Evolutionary conservation across 2,888 invertebrate species (phyloP).

Genomic region (Cheilosia scutellata): DNA sequence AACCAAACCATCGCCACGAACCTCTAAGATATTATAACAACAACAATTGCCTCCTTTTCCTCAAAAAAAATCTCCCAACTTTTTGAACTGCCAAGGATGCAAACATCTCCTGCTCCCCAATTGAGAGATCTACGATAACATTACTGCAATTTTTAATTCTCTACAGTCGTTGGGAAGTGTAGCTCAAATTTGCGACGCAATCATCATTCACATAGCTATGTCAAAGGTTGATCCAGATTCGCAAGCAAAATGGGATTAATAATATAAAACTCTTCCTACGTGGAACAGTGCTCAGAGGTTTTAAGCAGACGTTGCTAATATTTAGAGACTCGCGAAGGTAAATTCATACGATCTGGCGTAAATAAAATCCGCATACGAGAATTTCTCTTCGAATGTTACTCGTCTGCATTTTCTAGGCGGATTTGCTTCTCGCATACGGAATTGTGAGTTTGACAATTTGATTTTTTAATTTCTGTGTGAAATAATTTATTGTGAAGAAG

Average conservation of each 20-base stretch:
- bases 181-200: not conserved
- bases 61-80: constrained; percentile 15
- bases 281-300: constrained; percentile 10
- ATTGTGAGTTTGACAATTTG: no score
- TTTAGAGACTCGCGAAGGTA: not conserved
- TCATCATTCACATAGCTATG: constrained; percentile 18
- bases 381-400: no score
- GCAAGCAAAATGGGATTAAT: constrained; percentile 24
- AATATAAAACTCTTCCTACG: constrained; percentile 1
- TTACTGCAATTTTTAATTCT: constrained; percentile 14
- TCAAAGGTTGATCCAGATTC: constrained; percentile 10
- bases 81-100: constrained; percentile 8
- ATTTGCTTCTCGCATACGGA: no score
- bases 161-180: constrained; percentile 6
- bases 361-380: no score
- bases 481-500: no score
- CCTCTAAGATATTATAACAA: no score
- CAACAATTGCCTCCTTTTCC: constrained; percentile 4
- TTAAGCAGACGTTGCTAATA: constrained; percentile 10
- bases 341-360: not conserved
- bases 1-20: no score
- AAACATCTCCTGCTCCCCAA: not conserved
- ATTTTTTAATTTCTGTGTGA: no score
- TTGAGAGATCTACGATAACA: constrained; percentile 12
- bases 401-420: no score